phyloP scores from a whole-genome alignment of 2,888 invertebrate genomes.

The Slavum lentiscoides region DNA sequence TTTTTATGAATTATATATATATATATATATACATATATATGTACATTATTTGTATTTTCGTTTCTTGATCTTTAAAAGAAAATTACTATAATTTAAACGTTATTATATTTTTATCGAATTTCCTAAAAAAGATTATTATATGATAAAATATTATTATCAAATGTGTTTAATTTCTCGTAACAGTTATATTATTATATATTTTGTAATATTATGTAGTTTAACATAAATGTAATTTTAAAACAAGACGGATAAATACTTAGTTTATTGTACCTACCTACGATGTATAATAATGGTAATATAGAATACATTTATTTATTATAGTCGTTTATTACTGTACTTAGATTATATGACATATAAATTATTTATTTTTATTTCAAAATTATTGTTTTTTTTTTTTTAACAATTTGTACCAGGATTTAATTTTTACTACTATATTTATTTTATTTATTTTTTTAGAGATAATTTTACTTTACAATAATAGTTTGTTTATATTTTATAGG shows the following conservation, averaged over 20 bases:
- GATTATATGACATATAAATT: not conserved
- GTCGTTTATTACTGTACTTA: conserved; percentile 30
- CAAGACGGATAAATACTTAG: not conserved
- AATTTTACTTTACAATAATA: conserved; percentile 15
- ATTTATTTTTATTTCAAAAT: conserved; percentile 7
- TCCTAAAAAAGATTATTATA: conserved; percentile 1
- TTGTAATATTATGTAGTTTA: not conserved
- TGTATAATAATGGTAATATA: conserved; percentile 23
- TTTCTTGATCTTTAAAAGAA: conserved; percentile 26
- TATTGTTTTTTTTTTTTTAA: conserved; percentile 13
- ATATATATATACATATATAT: not conserved
- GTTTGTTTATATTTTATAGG: conserved; percentile 12
- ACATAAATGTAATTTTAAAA: conserved; percentile 2
- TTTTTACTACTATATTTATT: conserved; percentile 14
- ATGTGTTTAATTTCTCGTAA: conserved; percentile 6
- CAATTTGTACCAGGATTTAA: conserved; percentile 6
- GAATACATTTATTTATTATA: conserved; percentile 22
- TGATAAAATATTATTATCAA: conserved; percentile 24
- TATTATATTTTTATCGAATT: not conserved
- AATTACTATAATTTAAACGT: conserved; percentile 27
- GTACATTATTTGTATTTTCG: conserved; percentile 39
- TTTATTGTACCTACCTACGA: conserved; percentile 27
- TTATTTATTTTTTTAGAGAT: not conserved
- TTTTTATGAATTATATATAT: conserved; percentile 45
- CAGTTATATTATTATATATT: conserved; percentile 11